Conservation (phyloP, 2,888 invertebrate genomes). For the Drosophila subsilvestris region DNA sequence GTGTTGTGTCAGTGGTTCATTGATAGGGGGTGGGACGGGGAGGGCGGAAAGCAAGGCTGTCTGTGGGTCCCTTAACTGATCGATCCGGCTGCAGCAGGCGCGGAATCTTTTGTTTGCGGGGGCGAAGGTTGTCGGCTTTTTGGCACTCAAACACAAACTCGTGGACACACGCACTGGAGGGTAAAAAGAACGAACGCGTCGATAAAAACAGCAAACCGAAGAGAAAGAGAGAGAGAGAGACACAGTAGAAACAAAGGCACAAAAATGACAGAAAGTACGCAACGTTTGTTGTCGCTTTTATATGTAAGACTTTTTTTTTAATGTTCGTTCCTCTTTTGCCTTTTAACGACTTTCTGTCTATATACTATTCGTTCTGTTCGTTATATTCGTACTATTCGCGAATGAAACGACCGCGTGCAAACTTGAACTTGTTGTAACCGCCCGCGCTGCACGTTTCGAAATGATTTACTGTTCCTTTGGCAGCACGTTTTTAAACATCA, state of each 20-base stretch:
- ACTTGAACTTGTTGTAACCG: slow-evolving; percentile 70
- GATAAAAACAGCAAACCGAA: slow-evolving; percentile 64
- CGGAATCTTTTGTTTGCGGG: slow-evolving; percentile 21
- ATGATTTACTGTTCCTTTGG: slow-evolving; percentile 83
- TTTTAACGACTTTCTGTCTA: slow-evolving; percentile 56
- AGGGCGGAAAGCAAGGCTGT: not conserved
- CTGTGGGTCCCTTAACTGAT: not conserved
- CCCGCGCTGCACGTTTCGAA: slow-evolving; percentile 80
- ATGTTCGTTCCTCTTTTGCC: slow-evolving; percentile 38
- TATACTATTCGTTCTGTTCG: slow-evolving; percentile 43
- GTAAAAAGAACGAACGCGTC: slow-evolving; percentile 48
- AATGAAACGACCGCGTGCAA: slow-evolving; percentile 43
- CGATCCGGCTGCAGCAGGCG: not conserved
- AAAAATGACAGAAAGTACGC: slow-evolving; percentile 31
- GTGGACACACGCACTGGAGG: slow-evolving; percentile 27
- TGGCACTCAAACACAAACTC: slow-evolving; percentile 24
- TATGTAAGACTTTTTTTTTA: slow-evolving; percentile 40
- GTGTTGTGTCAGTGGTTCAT: not conserved
- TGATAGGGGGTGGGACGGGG: not conserved
- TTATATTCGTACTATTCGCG: slow-evolving; percentile 52
- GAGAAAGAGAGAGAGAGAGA: slow-evolving; percentile 16
- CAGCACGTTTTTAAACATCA: slow-evolving; percentile 83
- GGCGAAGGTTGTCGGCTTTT: slow-evolving; percentile 6
- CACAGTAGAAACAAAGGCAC: slow-evolving; percentile 45
- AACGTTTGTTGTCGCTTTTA: slow-evolving; percentile 41